Conservation (phyloP, 2,797 vertebrate genomes). For the Anguilla marmorata region DNA sequence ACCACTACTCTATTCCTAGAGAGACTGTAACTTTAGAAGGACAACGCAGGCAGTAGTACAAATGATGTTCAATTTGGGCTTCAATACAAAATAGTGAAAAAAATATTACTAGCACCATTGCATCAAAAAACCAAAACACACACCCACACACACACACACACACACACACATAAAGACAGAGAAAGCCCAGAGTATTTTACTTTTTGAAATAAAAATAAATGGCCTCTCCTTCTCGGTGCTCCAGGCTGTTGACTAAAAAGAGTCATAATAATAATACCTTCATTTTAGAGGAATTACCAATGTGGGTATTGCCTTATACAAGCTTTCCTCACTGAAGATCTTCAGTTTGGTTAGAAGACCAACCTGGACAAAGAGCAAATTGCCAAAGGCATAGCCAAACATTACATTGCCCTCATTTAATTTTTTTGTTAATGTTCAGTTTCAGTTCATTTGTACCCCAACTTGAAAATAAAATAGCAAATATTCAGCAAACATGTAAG, state of each 20-base stretch:
- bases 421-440: too few relatives aligned
- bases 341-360: not conserved
- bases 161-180: not conserved
- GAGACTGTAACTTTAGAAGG: not conserved
- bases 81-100: too few relatives aligned
- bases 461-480: too few relatives aligned
- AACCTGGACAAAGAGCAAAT: too few relatives aligned
- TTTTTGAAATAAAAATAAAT: too few relatives aligned
- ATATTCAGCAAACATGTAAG: too few relatives aligned
- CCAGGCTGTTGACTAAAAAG: too few relatives aligned
- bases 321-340: not conserved
- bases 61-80: not conserved
- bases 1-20: slow-evolving; percentile 6
- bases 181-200: not conserved
- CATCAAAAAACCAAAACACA: not conserved
- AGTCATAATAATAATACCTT: not conserved
- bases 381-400: too few relatives aligned
- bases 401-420: too few relatives aligned
- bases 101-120: not conserved
- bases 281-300: not conserved
- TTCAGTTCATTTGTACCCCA: too few relatives aligned
- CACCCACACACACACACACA: too few relatives aligned
- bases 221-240: too few relatives aligned
- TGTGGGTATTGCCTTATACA: not conserved
- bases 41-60: not conserved